Evolutionary conservation across 2,797 vertebrate species (phyloP), one percentile per base, ranked within the genome.

Genomic region (Rhinella marina): DNA sequence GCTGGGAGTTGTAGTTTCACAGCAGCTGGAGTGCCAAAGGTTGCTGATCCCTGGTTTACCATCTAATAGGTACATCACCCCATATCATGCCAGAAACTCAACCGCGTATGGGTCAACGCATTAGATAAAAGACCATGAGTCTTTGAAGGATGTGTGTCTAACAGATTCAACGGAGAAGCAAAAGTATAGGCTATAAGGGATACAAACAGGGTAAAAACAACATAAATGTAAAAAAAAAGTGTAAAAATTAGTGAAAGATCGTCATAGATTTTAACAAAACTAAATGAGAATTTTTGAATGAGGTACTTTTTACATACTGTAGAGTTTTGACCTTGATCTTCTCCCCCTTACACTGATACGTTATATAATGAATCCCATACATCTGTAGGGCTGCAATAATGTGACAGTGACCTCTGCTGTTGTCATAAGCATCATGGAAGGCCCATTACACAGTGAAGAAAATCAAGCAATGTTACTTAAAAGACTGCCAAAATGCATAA

Each of bases 391-490:
- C 50, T 77, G 75, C 75, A 25, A 23, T 77, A 52, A 77, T 54
- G 75, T 77, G 75, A 77, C 75, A 16, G 75, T 54, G 75, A 77
- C 75, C 75, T 77, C 75, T 77, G n/a, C 50, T 75, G 72, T 75
- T 75, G 32, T 75, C 41, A 23, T 50, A 50, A 50, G 19, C 32
- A 48, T 50, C 41, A 75, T 75, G 19, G 41, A 75, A 75, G 50
- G 11, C 19, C 41, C 72, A 50, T 50, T n/a, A 75, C 21, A 75
- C 72, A 75, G 50, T 50, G 21, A 75, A 48, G 17, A 72, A 50
- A 75, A 50, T 50, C 4, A 21, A 50, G 72, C 72, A 12, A 50
- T 75, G 41, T 50, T 29, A 50, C 19, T 48, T 23, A 11, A 77
- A 66, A 77, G 21, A 76, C n/a, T 50, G 48, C 54, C 23, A 77